A percentile compares a stretch with the other conserved stretches of the same genome.
Evolutionary conservation across 2,797 vertebrate genomes (phyloP).

Genomic region (Staurois parvus): DNA sequence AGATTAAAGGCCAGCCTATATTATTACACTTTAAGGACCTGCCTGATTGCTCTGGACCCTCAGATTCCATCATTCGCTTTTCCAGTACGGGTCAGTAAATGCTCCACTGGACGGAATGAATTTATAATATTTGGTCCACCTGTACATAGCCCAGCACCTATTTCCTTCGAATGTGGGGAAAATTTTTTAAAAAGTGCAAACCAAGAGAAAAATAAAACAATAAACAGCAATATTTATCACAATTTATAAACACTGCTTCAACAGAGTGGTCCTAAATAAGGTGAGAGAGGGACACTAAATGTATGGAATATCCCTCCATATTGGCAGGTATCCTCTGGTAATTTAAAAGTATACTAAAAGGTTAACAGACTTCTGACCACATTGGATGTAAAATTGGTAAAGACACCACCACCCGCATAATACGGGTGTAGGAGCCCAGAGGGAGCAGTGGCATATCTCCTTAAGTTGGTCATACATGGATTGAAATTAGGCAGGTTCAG

Average conservation of each 20-base stretch:
- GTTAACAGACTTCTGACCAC: neutral
- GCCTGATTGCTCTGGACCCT: neutral
- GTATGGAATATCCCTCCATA: neutral
- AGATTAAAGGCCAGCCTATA: neutral
- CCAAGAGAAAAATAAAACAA: neutral
- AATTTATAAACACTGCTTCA: slow-evolving; percentile 11
- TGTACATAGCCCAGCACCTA: neutral
- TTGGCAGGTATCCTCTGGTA: neutral
- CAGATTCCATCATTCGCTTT: neutral
- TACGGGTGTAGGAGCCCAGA: too few species aligned
- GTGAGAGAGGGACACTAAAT: neutral
- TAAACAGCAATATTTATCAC: neutral
- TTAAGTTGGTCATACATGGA: too few species aligned
- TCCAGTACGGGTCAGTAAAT: neutral
- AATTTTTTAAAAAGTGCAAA: neutral
- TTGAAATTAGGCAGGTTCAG: too few species aligned
- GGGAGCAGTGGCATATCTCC: too few species aligned
- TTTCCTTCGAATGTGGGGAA: neutral
- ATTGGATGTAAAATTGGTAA: neutral
- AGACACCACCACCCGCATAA: too few species aligned
- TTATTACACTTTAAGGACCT: neutral
- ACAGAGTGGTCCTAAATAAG: neutral
- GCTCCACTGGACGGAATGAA: neutral
- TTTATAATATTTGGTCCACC: neutral
- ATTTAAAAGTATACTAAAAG: too few species aligned